Conservation (phyloP, 2,113 vertebrate species). For the Pseudopodoces humilis region DNA sequence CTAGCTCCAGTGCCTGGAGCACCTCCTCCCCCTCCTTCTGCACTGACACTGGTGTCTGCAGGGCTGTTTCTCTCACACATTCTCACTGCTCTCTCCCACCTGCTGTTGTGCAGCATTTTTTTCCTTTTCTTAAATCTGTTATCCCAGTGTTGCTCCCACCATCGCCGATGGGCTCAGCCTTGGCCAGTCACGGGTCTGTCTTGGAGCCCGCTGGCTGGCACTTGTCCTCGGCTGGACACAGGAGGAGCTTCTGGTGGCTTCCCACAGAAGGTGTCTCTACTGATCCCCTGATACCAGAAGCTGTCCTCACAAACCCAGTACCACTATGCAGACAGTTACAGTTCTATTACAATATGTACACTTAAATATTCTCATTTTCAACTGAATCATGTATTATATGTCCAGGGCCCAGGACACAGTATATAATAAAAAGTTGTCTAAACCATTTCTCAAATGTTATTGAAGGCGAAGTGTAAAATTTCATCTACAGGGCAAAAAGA, state of each 20-base stretch:
- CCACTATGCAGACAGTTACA: background rate
- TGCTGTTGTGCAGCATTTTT: background rate
- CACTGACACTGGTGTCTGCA: background rate
- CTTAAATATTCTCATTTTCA: background rate
- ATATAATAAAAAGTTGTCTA: background rate
- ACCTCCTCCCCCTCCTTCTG: background rate
- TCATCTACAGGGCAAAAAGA: background rate
- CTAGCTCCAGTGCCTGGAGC: background rate
- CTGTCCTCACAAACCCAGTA: background rate
- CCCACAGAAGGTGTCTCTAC: background rate
- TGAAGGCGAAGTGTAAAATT: background rate
- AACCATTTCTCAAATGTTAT: background rate
- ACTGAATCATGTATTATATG: background rate
- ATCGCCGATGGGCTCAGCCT: fast-evolving
- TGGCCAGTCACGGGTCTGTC: fast-evolving
- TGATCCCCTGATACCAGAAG: background rate
- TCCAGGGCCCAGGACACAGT: background rate
- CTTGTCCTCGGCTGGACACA: background rate
- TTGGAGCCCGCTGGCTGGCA: background rate
- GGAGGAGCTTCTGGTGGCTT: background rate
- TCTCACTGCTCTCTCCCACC: background rate
- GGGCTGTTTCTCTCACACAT: background rate
- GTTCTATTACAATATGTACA: background rate
- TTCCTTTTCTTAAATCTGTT: background rate
- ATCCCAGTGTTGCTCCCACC: fast-evolving